Base-by-base conservation (phyloP, 1,140 invertebrate genomes). In the Brachionus rubens region DNA sequence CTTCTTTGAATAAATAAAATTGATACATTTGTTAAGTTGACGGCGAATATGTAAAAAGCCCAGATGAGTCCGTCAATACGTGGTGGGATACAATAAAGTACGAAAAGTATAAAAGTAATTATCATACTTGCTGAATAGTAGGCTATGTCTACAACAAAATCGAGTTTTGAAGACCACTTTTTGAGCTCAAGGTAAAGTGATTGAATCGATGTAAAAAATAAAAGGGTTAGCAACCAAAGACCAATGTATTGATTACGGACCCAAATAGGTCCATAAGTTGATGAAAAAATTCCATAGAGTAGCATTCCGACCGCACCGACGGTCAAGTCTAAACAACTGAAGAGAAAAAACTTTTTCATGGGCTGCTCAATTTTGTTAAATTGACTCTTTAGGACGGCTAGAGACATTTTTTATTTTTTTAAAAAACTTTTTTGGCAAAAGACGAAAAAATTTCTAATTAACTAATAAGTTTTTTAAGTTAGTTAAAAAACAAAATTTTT, bases 151-250 rank as follows among this genome's bases (percentile, higher is more conserved):
- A 65, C 6, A 9, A 43, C 41, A 12, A 5, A 65, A 9, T 19
- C 19, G 3, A 65, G 19, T 65, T 65, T 65, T 24, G n/a, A 43
- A 16, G 33, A 24, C 59, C 59, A 65, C 21, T 36, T 43, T 21
- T 36, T 41, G 0, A 65, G 16, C 12, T 65, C 59, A 1, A 65
- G 36, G 9, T 65, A 65, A n/a, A 65, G 9, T 1, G 50, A 54
- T 50, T 72, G 68, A 72, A 72, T 50, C n/a, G 68, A 72, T 26
- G 33, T 30, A 50, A 72, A 72, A 48, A 72, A 48, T 40, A 72
- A 12, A 21, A 50, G 10, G 19, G 30, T 36, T 6, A 36, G 16
- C 14, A 50, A 21, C 68, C 68, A 72, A 2, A 72, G 46, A 19
- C 68, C 68, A 40, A 72, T 50, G 26, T 50, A 72, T 50, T 72